phyloP scores from a whole-genome alignment of 2,113 vertebrate genomes.

The Megaptera novaeangliae region DNA sequence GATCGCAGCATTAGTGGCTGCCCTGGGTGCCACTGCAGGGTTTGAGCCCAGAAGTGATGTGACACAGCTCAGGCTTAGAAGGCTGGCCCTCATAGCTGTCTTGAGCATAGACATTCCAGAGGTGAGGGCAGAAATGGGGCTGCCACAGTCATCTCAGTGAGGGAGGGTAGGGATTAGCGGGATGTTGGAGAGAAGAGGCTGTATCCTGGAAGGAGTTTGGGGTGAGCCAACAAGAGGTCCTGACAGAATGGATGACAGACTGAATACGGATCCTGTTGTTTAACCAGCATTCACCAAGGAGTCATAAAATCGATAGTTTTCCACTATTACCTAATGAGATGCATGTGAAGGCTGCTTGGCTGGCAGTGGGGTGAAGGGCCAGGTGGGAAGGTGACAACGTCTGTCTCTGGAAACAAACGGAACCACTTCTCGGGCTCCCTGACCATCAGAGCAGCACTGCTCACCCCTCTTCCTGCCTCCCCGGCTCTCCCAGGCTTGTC shows the following conservation, averaged over 20 bases:
- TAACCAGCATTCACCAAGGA: background rate
- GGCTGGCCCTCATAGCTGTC: background rate
- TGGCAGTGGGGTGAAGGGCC: no score
- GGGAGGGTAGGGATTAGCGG: no score
- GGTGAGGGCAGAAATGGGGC: background rate
- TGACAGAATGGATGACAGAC: no score
- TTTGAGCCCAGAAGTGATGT: background rate
- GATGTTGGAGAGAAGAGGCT: background rate
- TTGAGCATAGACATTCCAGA: background rate
- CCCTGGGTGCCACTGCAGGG: background rate
- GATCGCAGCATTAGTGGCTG: background rate
- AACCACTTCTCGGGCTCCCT: background rate
- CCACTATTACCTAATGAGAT: no score
- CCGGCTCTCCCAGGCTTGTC: background rate
- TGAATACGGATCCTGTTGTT: background rate
- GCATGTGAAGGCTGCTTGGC: no score
- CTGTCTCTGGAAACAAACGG: background rate
- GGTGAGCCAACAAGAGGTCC: background rate
- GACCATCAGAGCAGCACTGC: background rate
- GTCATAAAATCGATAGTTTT: background rate
- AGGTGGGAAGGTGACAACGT: background rate
- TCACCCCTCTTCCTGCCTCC: background rate
- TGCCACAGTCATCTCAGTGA: no score
- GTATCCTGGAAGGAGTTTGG: background rate
- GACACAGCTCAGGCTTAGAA: rapidly evolving